Percentiles rank a stretch among this genome's conserved stretches.
Conservation (phyloP, 2,888 invertebrate species). For the Rhopalosiphum nymphaeae region DNA sequence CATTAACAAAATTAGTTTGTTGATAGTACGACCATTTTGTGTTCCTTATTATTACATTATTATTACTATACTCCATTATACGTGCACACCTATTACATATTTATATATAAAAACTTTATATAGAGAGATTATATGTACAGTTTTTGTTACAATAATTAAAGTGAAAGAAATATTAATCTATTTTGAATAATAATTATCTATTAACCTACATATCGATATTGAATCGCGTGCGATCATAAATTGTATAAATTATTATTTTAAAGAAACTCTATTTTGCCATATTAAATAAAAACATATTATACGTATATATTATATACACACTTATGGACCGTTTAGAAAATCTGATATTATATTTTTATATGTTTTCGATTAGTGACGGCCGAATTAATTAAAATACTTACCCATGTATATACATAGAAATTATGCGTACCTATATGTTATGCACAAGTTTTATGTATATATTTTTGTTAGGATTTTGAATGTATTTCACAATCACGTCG, state of each 20-base stretch:
- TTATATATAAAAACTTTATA: neutral
- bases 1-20: neutral
- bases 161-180: neutral
- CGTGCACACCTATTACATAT: neutral
- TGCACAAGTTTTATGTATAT: neutral
- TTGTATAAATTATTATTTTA: neutral
- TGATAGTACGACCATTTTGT: neutral
- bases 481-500: neutral
- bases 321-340: neutral
- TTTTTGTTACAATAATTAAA: neutral
- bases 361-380: neutral
- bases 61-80: neutral
- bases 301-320: neutral
- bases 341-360: neutral
- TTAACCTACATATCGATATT: neutral
- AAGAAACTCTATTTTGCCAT: neutral
- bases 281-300: neutral
- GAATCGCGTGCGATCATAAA: neutral
- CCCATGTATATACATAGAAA: neutral
- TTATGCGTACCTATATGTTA: neutral
- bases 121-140: neutral
- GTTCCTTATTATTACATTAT: neutral
- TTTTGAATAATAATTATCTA: neutral
- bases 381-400: neutral
- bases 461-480: neutral